Evolutionary conservation across 35 echinoderm and acorn worm genomes (phyloP), one percentile per base, ranked within the genome.

Genomic region (Ophioderma brevispina): DNA sequence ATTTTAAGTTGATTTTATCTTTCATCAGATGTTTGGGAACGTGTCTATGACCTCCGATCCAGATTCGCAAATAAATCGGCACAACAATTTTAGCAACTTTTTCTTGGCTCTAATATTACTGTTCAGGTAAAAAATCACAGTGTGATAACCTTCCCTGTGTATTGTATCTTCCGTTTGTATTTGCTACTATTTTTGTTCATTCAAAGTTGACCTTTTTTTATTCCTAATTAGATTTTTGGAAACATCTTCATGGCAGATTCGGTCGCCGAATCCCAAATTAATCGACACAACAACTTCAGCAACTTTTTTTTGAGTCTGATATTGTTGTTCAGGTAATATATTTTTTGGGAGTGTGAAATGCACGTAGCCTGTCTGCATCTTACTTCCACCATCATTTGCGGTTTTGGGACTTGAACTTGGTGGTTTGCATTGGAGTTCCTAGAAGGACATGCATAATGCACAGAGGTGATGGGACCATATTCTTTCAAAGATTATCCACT

Each of bases 271-370:
- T 36, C 78, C 37, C 77, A 89, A 76, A 94, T 98, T 79, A 94
- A 92, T 84, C 88, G 78, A 21, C 86, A 98, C 84, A 98, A 94
- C 90, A 98, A 98, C 87, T 98, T 94, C 90, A 39, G 81, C 78
- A 41, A 92, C 18, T 98, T 98, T 56, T 89, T 94, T 63, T 86
- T 82, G 78, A 81, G 92, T 33, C 35, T 94, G 19, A 28, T 98
- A 59, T 81, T 98, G 59, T 90, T 98, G 41, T 98, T 98, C 90
- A 94, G 96, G 96, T 98, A 98, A 88, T 81, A 79, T 34, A 2
- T 25, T 5, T 70, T 70, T 6, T 25, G 59, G 5, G 10, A 4
- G 5, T 2, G 6, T 70, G 59, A 8, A 70, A 25, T 70, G 59
- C 59, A 70, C 59, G 3, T 70, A 15, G 59, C 59, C 59, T 70